Base-by-base conservation (phyloP, 2,113 vertebrate species). In the Irena cyanogastra region DNA sequence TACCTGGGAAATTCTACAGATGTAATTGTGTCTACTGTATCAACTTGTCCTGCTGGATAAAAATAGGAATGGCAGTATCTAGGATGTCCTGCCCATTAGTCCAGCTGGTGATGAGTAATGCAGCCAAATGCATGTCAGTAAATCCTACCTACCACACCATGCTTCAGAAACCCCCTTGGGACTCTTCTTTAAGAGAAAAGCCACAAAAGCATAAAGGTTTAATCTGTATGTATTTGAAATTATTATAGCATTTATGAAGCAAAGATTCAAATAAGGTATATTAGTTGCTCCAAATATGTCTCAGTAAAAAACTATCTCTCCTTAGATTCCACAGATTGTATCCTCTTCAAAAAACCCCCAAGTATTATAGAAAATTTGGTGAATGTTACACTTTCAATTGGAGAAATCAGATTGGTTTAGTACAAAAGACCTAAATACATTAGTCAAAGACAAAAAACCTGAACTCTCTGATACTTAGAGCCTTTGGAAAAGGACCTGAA, bases 51-150 rank as follows among this genome's bases (percentile, higher is more conserved):
- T 57, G 49, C 68, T 42, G 66, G 91, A 52, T 79, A 91, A 95
- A 93, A 95, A 95, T 79, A 95, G 84, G 47, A 94, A 91, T 87
- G 77, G 83, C 77, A 81, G 11, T 76, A 89, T 71, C 53, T 66
- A 45, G 60, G 26, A 24, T 94, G 76, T 39, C 53, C 37, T 60
- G 63, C 33, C 72, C 71, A 93, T 81, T 83, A 89, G 83, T 81
- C 80, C 84, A 77, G 63, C 60, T 87, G 77, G 28, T 37, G 74
- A 92, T 78, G 42, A 90, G 60, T 92, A 95, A 94, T 44, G 44
- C 65, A 77, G 82, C 22, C 83, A 94, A 89, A 91, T 22, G 24
- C 64, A 75, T 13, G 37, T 35, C 61, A 89, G 52, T 52, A 95
- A 78, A 90, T 52, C 69, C 61, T 82, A 68, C 74, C 65, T 47